Evolutionary conservation across 2,113 vertebrate species (phyloP).

Genomic region (Pachyramphus minor): DNA sequence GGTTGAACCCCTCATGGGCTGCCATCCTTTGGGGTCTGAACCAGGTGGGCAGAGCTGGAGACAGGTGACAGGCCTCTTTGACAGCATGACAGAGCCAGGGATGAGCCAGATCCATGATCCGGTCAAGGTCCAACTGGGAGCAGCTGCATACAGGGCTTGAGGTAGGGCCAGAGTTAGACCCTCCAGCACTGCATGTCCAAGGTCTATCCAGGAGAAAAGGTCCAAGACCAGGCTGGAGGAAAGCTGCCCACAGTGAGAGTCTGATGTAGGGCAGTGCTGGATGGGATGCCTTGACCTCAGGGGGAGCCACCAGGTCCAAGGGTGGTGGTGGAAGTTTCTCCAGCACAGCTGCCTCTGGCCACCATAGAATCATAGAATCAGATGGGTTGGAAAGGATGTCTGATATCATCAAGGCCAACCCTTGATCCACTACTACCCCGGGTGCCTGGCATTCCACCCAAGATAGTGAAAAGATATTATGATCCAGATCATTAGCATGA

Average conservation of each 20-base stretch:
- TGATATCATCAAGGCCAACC: no score
- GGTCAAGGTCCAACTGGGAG: rapidly evolving
- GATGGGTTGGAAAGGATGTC: no score
- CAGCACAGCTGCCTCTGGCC: background rate
- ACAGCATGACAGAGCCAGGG: rapidly evolving
- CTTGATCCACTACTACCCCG: background rate
- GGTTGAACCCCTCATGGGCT: background rate
- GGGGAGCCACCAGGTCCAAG: rapidly evolving
- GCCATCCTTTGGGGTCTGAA: background rate
- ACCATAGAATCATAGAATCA: no score
- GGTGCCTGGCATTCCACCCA: rapidly evolving
- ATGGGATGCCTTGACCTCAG: background rate
- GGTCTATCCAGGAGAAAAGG: background rate
- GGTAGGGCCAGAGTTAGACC: background rate
- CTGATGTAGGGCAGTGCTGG: background rate
- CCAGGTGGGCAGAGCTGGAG: rapidly evolving
- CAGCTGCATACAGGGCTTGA: background rate
- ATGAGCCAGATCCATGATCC: background rate
- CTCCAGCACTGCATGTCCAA: background rate
- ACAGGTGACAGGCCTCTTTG: background rate
- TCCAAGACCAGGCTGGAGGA: background rate
- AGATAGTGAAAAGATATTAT: background rate
- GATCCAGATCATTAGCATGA: background rate
- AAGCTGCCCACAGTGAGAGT: background rate
- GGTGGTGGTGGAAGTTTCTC: background rate